These are phyloP conservation scores for Zhengitettix transpicula DNA, from an alignment of 2,888 invertebrate genomes.

Conservation along the genomic window DNA sequence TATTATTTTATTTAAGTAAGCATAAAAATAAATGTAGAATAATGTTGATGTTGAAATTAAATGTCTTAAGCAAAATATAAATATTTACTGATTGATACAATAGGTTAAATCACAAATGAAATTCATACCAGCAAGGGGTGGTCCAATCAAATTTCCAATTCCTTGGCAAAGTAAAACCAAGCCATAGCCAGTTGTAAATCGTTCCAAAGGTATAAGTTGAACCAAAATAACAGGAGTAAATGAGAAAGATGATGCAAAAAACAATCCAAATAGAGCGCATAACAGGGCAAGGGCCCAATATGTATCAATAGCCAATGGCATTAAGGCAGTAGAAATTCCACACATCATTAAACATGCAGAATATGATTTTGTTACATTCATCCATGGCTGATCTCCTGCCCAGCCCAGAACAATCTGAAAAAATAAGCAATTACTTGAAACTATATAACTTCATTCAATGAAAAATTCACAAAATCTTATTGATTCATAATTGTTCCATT, in stretches of 20 bases:
- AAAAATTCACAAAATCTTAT: not conserved
- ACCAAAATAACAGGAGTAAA: conserved; percentile 82
- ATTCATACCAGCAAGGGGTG: conserved; percentile 68
- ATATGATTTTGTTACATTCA: conserved; percentile 70
- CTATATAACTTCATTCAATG: not conserved
- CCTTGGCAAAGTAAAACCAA: conserved; percentile 79
- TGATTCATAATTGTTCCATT: not conserved
- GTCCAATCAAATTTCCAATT: conserved; percentile 79
- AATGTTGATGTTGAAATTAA: too few relatives aligned
- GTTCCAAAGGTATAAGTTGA: conserved; percentile 72
- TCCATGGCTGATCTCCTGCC: conserved; percentile 72
- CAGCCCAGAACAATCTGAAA: conserved; percentile 62
- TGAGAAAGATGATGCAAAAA: conserved; percentile 82
- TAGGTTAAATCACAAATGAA: not conserved
- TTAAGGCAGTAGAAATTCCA: conserved; percentile 41
- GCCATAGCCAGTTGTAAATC: conserved; percentile 86
- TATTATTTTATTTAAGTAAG: too few relatives aligned
- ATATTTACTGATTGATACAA: not conserved
- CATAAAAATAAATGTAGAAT: too few relatives aligned
- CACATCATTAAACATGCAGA: conserved; percentile 56
- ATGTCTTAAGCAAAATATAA: too few relatives aligned
- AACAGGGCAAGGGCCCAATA: conserved; percentile 33
- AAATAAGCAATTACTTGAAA: not conserved
- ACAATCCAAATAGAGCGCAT: conserved; percentile 63
- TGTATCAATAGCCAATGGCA: conserved; percentile 35